phyloP scores from a whole-genome alignment of 2,113 vertebrate genomes.

The Antennarius striatus region DNA sequence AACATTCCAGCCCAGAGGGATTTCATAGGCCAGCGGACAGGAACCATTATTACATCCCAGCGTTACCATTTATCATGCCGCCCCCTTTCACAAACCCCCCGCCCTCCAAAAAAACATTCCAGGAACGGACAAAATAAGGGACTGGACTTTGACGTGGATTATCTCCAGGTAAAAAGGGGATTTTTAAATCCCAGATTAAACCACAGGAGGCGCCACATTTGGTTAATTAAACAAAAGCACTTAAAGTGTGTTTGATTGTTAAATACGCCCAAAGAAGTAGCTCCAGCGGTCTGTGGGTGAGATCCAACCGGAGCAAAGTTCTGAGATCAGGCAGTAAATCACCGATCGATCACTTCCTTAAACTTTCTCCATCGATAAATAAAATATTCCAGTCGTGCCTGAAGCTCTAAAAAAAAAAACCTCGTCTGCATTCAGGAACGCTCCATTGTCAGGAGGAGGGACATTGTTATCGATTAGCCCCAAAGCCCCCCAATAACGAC shows the following conservation, averaged over 20 bases:
- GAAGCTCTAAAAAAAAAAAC: not conserved
- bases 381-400: slow-evolving; percentile 53
- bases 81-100: slow-evolving; percentile 40
- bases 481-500: slow-evolving; percentile 57
- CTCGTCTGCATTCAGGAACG: slow-evolving; percentile 9
- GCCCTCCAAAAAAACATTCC: slow-evolving; percentile 60
- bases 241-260: too few relatives aligned
- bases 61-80: slow-evolving; percentile 74
- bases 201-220: not conserved
- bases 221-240: not conserved
- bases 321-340: too few relatives aligned
- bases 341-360: too few relatives aligned
- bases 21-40: slow-evolving; percentile 80
- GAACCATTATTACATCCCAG: slow-evolving; percentile 76
- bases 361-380: slow-evolving; percentile 7
- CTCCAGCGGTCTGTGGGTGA: too few relatives aligned
- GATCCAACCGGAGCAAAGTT: too few relatives aligned
- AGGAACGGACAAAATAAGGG: slow-evolving; percentile 35
- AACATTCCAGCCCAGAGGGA: slow-evolving; percentile 78
- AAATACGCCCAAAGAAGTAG: slow-evolving; percentile 1
- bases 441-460: slow-evolving; percentile 50
- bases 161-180: slow-evolving; percentile 37
- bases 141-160: slow-evolving; percentile 45
- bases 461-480: slow-evolving; percentile 69
- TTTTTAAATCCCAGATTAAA: slow-evolving; percentile 34